A percentile compares a stretch with the other conserved stretches of the same genome.
Evolutionary conservation across 2,888 invertebrate species (phyloP).

Genomic region (Macaria notata): DNA sequence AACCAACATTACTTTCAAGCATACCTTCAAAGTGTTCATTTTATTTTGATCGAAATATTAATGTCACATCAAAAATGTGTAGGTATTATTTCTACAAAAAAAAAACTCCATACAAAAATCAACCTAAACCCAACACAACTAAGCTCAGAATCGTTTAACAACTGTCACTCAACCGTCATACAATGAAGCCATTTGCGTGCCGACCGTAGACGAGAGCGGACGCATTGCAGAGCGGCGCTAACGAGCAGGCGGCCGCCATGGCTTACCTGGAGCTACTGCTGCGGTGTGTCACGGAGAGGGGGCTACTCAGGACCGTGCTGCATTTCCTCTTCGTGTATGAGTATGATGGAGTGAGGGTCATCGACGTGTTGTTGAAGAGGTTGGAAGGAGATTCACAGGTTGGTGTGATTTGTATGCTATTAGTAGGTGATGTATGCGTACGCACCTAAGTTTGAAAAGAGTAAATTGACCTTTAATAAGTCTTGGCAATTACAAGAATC

Average conservation of each 20-base stretch:
- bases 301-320: slow-evolving; percentile 90
- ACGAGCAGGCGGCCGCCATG: slow-evolving; percentile 95
- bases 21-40: too few relatives aligned
- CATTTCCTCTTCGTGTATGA: slow-evolving; percentile 91
- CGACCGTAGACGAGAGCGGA: slow-evolving; percentile 69
- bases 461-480: too few relatives aligned
- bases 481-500: too few relatives aligned
- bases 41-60: too few relatives aligned
- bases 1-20: too few relatives aligned
- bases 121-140: too few relatives aligned
- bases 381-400: slow-evolving; percentile 90
- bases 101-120: too few relatives aligned
- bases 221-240: slow-evolving; percentile 89
- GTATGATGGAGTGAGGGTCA: slow-evolving; percentile 91
- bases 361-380: slow-evolving; percentile 91
- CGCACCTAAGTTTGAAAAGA: too few relatives aligned
- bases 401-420: slow-evolving; percentile 36
- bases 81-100: too few relatives aligned
- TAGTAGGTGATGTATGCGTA: background rate
- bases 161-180: slow-evolving; percentile 59
- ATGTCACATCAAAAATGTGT: too few relatives aligned
- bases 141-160: too few relatives aligned
- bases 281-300: slow-evolving; percentile 92
- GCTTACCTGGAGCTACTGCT: slow-evolving; percentile 96
- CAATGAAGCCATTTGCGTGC: slow-evolving; percentile 53